phyloP scores from a whole-genome alignment of 1,140 invertebrate genomes.

The Alviniconcha marisindica region DNA sequence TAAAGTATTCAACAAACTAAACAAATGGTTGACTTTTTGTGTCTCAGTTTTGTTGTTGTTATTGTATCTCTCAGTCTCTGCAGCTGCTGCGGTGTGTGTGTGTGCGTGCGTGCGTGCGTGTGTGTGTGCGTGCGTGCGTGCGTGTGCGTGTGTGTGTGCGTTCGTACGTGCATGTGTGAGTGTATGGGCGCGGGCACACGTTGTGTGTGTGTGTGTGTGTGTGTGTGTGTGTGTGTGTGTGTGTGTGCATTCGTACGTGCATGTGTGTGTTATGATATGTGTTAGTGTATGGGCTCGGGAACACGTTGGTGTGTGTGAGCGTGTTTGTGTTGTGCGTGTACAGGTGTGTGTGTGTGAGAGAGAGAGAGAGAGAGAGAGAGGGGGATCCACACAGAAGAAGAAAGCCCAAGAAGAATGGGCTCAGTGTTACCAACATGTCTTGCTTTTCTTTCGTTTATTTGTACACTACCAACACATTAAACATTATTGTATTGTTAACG shows the following conservation, averaged over 20 bases:
- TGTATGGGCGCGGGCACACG: neutral
- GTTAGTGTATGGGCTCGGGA: too few species aligned
- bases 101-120: conserved; percentile 1
- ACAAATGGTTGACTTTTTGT: too few species aligned
- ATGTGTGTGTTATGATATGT: too few species aligned
- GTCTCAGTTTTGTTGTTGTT: too few species aligned
- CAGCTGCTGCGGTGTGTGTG: neutral
- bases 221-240: neutral
- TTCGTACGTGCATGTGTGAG: neutral
- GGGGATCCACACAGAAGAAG: neutral
- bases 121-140: conserved; percentile 7
- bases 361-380: too few species aligned
- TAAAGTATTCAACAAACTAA: too few species aligned
- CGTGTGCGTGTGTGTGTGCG: conserved; percentile 3
- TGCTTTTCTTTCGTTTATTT: neutral
- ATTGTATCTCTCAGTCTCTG: neutral
- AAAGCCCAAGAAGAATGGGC: neutral
- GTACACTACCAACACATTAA: neutral
- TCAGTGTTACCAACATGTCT: neutral
- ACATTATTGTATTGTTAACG: too few species aligned
- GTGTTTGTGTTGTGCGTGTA: neutral
- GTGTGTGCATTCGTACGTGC: neutral
- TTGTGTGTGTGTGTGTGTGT: neutral
- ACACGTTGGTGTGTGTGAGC: too few species aligned
- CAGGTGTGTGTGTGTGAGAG: too few species aligned